Conservation (phyloP, 2,888 invertebrate species). For the Gastracanthus pulcherrimus region DNA sequence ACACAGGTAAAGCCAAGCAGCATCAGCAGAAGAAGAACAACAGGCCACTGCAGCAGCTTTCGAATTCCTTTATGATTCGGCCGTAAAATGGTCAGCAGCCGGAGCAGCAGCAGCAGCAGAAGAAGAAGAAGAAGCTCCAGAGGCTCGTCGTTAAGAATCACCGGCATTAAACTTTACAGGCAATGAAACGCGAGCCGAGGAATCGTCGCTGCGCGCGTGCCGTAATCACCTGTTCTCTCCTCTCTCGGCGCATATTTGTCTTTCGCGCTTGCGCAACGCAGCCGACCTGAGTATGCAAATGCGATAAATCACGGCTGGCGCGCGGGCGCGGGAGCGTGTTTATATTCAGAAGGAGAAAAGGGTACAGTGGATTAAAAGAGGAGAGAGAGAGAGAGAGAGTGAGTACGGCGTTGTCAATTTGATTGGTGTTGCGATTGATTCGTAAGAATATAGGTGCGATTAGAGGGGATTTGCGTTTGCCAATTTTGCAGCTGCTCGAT, state of each 20-base stretch:
- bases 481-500: no score
- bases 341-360: not conserved
- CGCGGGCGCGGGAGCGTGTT: no score
- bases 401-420: no score
- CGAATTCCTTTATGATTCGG: slow-evolving; percentile 36
- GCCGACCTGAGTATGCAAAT: slow-evolving; percentile 32
- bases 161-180: slow-evolving; percentile 37
- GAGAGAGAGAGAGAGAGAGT: no score
- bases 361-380: not conserved
- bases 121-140: no score
- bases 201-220: not conserved
- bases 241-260: slow-evolving; percentile 29
- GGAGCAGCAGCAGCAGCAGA: not conserved
- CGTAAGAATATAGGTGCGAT: no score
- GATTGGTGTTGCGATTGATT: no score
- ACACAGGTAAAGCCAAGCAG: not conserved
- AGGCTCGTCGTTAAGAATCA: not conserved
- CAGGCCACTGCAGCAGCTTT: slow-evolving; percentile 1
- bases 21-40: not conserved
- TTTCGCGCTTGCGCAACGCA: not conserved
- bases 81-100: slow-evolving; percentile 2
- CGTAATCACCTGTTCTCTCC: slow-evolving; percentile 40
- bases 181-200: slow-evolving; percentile 19
- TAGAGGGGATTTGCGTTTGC: no score
- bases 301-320: slow-evolving; percentile 49